Evolutionary conservation across 2,113 vertebrate genomes (phyloP).

Genomic region (Oceanodroma tethys): DNA sequence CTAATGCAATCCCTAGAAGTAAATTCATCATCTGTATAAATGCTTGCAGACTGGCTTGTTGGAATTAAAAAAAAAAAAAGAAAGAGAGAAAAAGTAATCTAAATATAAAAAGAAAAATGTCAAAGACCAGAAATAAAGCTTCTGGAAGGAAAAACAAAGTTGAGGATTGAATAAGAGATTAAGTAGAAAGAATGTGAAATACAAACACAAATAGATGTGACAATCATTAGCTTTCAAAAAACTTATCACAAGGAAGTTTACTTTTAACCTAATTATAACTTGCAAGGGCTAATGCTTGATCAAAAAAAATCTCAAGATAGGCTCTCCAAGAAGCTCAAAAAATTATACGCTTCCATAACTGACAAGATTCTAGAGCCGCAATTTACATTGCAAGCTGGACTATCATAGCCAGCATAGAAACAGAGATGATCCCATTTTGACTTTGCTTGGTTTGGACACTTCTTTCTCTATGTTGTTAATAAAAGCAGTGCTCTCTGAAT

Average conservation of each 20-base stretch:
- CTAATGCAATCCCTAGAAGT: background rate
- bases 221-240: background rate
- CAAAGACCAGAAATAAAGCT: background rate
- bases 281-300: background rate
- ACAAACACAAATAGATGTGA: background rate
- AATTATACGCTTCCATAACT: background rate
- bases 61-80: background rate
- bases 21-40: background rate
- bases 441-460: background rate
- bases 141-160: background rate
- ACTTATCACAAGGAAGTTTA: background rate
- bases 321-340: background rate
- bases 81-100: background rate
- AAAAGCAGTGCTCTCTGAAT: background rate
- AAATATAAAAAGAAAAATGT: background rate
- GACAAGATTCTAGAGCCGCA: background rate
- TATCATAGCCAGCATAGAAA: background rate
- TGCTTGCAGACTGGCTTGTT: background rate
- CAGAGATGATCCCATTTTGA: background rate
- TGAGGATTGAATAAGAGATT: background rate
- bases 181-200: background rate
- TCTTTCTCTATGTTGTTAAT: background rate
- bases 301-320: background rate
- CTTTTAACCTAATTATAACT: background rate
- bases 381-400: background rate